Base-by-base conservation (phyloP, 2,888 invertebrate species). In the Phaonia tiefii region DNA sequence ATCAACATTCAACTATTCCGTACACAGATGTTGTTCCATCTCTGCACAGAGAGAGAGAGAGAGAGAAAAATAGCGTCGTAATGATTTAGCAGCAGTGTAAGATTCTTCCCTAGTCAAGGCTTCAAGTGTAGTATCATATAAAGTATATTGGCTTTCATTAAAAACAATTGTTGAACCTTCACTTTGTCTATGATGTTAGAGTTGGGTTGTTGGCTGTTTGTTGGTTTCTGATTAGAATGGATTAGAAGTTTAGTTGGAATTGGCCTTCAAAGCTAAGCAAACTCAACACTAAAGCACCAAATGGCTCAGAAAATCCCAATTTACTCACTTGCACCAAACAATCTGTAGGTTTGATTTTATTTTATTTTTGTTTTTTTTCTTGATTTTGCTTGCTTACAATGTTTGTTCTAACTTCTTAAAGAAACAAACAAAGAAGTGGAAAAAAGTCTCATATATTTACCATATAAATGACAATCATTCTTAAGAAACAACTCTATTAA, bases 401-500 rank as follows among this genome's bases (percentile, higher is more conserved):
- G 31, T 8, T 31, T 3, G 31, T 3, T 31, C n/a, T 31, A 31
- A 31, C 31, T 31, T 31, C 31, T 31, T 31, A 31, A 31, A 31
- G 8, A 31, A 31, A 31, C n/a, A n/a, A n/a, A n/a, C n/a, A n/a
- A n/a, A n/a, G n/a, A n/a, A n/a, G n/a, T n/a, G n/a, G n/a, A n/a
- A 15, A n/a, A 46, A 22, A 22, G 2, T 54, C 54, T 25, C 54
- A 54, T 44, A 63, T 44, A 63, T 80, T 80, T 73, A 66, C 74
- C 75, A 69, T 42, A 81, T 75, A 78, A 81, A 81, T 81, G 75
- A 75, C 81, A 81, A 78, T 78, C 78, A 75, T 81, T 81, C 81
- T 81, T 78, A 63, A 49, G 81, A 81, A 81, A 80, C 81, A 81
- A 78, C 81, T 81, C 81, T 78, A 81, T 81, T 81, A 78, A 78